These are phyloP conservation scores for Montipora cactus DNA, from an alignment of 64 coral and sea anemone genomes.

Conservation along the genomic window DNA sequence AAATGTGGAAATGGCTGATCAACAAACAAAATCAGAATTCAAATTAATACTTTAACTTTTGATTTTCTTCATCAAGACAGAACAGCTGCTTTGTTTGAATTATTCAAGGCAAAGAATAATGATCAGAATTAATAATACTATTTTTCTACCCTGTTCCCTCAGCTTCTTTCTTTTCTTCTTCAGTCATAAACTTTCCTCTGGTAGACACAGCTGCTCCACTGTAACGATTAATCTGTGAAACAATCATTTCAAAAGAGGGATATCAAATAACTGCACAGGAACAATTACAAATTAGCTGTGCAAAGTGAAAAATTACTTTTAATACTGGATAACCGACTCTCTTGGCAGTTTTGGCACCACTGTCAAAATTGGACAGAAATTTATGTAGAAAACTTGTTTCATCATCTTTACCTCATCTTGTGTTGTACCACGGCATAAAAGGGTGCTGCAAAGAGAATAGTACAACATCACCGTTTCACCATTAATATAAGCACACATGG, in stretches of 20 bases:
- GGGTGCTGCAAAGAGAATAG: constrained; percentile 36
- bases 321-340: too few species aligned
- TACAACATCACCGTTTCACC: neutral
- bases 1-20: too few species aligned
- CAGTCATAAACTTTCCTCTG: constrained; percentile 83
- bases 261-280: too few species aligned
- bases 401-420: constrained; percentile 82
- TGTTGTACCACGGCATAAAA: constrained; percentile 86
- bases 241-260: neutral
- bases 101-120: neutral
- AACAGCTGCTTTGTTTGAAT: neutral
- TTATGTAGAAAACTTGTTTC: neutral
- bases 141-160: constrained; percentile 47
- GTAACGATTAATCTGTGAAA: constrained; percentile 79
- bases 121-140: neutral
- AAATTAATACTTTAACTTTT: too few species aligned
- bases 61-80: too few species aligned
- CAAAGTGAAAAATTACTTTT: too few species aligned
- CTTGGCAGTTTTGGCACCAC: too few species aligned
- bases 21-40: too few species aligned
- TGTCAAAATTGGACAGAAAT: too few species aligned
- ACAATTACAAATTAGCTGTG: too few species aligned
- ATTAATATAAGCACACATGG: too few species aligned
- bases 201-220: constrained; percentile 94
- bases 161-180: constrained; percentile 73